Evolutionary conservation across 2,888 invertebrate species (phyloP).

Genomic region (Margaritifera margaritifera): DNA sequence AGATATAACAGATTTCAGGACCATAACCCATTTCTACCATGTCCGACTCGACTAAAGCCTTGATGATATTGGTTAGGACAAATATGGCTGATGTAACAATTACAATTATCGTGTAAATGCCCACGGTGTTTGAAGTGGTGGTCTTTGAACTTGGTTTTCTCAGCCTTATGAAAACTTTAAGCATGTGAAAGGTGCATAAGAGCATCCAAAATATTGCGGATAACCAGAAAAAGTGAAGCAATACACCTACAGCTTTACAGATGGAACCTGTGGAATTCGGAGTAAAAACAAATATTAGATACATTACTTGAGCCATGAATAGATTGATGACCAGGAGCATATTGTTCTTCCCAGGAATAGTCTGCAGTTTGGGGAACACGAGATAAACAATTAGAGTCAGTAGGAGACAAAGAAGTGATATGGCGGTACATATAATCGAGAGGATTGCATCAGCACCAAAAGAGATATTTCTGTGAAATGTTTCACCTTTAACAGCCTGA

Average conservation of each 20-base stretch:
- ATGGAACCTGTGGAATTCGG: slow-evolving; percentile 6
- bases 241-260: slow-evolving; percentile 19
- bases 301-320: slow-evolving; percentile 17
- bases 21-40: slow-evolving; percentile 22
- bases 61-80: slow-evolving; percentile 14
- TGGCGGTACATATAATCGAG: slow-evolving; percentile 11
- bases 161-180: slow-evolving; percentile 7
- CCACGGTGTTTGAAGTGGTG: slow-evolving; percentile 5
- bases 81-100: slow-evolving; percentile 6
- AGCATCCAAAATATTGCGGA: slow-evolving; percentile 33
- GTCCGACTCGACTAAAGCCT: slow-evolving; percentile 7
- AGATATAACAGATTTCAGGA: slow-evolving; percentile 20
- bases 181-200: slow-evolving; percentile 26
- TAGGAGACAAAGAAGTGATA: slow-evolving; percentile 20
- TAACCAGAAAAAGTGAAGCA: slow-evolving; percentile 30
- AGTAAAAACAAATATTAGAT: slow-evolving; percentile 6
- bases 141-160: background rate
- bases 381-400: slow-evolving; percentile 16
- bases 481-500: no score
- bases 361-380: slow-evolving; percentile 19
- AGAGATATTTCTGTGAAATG: no score
- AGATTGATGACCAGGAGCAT: slow-evolving; percentile 17
- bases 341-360: slow-evolving; percentile 31
- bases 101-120: slow-evolving; percentile 8
- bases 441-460: slow-evolving; percentile 1